phyloP scores from a whole-genome alignment of 2,797 vertebrate genomes.

The Poliocrania exsul region DNA sequence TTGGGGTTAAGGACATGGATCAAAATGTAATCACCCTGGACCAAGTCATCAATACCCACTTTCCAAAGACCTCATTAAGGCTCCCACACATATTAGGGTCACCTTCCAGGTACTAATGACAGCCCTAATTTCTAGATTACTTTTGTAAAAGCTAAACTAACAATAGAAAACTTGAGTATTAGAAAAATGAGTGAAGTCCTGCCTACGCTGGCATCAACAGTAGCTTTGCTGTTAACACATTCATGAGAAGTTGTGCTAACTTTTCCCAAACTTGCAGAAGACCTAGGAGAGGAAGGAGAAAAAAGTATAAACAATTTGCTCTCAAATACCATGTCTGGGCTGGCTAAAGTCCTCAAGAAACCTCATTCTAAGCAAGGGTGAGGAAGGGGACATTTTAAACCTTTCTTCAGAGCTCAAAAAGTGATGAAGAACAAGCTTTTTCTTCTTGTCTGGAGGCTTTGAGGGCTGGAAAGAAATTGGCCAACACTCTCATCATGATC shows the following conservation, averaged over 20 bases:
- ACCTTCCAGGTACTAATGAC: background rate
- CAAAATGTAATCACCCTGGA: conserved; percentile 1
- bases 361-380: background rate
- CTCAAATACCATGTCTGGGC: background rate
- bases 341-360: background rate
- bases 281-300: background rate
- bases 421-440: background rate
- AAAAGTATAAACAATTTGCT: background rate
- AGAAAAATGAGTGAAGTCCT: background rate
- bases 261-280: background rate
- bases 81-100: background rate
- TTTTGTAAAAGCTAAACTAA: background rate
- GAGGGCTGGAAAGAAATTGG: background rate
- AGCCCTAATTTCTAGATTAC: background rate
- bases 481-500: background rate
- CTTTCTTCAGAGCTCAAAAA: background rate
- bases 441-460: background rate
- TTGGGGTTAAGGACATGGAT: background rate
- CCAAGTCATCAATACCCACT: background rate
- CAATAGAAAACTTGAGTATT: background rate
- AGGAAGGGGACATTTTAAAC: background rate
- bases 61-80: background rate
- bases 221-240: background rate
- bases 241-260: background rate
- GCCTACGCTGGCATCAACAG: background rate